These are phyloP conservation scores for Cyphotilapia sp. DNA, from an alignment of 2,113 vertebrate species.

Conservation along the genomic window DNA sequence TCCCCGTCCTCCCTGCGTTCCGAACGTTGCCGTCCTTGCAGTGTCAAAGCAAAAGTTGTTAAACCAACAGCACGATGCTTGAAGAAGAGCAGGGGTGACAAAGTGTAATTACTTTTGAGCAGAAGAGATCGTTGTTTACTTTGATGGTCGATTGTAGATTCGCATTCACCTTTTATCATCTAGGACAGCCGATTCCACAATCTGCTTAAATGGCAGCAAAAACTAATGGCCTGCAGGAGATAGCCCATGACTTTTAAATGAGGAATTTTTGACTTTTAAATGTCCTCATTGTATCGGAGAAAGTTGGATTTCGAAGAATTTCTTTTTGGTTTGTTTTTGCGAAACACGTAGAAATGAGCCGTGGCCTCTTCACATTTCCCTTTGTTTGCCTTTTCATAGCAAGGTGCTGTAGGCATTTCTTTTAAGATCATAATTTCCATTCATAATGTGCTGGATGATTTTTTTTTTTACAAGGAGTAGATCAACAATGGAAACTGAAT, in stretches of 20 bases:
- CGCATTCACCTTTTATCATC: conserved; percentile 11
- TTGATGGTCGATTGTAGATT: background rate
- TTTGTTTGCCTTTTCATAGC: background rate
- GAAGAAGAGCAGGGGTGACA: background rate
- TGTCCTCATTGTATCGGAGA: background rate
- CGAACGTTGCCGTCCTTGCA: background rate
- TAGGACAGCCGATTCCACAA: background rate
- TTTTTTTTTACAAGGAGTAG: background rate
- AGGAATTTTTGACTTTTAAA: background rate
- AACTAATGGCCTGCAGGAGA: conserved; percentile 4
- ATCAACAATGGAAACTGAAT: conserved; percentile 10
- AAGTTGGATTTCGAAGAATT: background rate
- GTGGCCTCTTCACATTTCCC: background rate
- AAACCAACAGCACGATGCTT: background rate
- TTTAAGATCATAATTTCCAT: background rate
- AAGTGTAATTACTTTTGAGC: conserved; percentile 13
- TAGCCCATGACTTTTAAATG: background rate
- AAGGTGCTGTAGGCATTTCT: background rate
- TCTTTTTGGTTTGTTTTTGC: background rate
- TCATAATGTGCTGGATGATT: background rate
- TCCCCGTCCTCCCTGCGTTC: background rate
- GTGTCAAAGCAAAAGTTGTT: background rate
- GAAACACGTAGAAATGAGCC: background rate
- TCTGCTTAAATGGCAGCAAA: conserved; percentile 22
- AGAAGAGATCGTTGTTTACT: conserved; percentile 4